These are phyloP conservation scores for Eremophila alpestris DNA, from an alignment of 2,797 vertebrate genomes.

Conservation along the genomic window DNA sequence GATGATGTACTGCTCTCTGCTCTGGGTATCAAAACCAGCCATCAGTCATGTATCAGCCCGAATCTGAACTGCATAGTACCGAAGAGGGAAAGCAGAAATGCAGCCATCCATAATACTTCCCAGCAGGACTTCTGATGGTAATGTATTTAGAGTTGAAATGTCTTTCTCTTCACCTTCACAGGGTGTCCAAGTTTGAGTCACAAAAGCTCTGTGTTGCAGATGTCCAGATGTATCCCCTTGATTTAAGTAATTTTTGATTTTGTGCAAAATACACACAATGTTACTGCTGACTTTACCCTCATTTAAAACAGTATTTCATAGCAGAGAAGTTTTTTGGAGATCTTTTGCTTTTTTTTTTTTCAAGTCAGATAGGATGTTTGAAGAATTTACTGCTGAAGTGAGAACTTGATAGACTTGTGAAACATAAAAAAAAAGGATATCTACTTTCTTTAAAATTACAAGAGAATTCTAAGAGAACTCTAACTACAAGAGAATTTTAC, in stretches of 20 bases:
- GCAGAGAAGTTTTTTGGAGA: background rate
- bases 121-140: background rate
- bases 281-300: background rate
- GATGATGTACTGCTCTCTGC: background rate
- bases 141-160: background rate
- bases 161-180: background rate
- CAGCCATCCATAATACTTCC: background rate
- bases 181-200: background rate
- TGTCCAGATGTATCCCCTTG: no score
- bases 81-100: background rate
- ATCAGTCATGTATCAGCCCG: background rate
- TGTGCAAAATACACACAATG: rapidly evolving
- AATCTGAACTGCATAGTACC: background rate
- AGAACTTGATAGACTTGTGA: background rate
- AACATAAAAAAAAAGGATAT: background rate
- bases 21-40: background rate
- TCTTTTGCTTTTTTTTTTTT: background rate
- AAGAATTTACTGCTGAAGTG: background rate
- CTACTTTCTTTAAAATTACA: background rate
- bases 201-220: background rate
- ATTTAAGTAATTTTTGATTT: background rate
- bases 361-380: background rate
- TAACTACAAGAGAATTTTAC: no score
- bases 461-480: background rate
- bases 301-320: background rate